Evolutionary conservation across 2,113 vertebrate species (phyloP).

Genomic region (Bubo scandiacus): DNA sequence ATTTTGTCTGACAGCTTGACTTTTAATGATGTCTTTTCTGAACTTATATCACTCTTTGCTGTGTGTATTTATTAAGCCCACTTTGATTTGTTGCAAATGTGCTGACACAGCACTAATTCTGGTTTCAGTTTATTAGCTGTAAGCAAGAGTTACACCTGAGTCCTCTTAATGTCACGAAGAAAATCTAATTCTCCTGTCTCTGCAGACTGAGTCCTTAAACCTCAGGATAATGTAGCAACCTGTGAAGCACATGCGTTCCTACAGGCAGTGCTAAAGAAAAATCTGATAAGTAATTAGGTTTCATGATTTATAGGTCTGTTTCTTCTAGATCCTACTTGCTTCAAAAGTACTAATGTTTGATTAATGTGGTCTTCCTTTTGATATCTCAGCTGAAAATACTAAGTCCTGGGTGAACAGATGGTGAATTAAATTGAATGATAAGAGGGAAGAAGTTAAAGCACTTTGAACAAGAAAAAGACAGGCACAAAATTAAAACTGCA

Average conservation of each 20-base stretch:
- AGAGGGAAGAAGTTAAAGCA: conserved; percentile 20
- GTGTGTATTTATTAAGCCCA: background rate
- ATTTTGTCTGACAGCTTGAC: background rate
- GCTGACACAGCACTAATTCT: background rate
- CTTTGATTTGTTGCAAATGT: background rate
- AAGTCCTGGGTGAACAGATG: conserved; percentile 52
- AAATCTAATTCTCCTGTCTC: background rate
- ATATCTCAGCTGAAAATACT: conserved; percentile 61
- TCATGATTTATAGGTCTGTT: conserved; percentile 52
- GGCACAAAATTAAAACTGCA: background rate
- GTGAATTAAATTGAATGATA: conserved; percentile 51
- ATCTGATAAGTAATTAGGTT: conserved; percentile 11
- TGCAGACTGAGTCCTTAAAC: background rate
- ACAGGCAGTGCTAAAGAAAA: background rate
- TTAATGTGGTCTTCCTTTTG: conserved; percentile 58
- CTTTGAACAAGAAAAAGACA: conserved; percentile 28
- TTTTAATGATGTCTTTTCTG: background rate
- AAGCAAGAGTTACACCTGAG: background rate
- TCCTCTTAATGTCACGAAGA: background rate
- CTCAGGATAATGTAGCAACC: background rate
- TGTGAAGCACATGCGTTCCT: background rate
- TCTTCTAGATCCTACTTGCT: conserved; percentile 33
- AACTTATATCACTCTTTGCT: background rate
- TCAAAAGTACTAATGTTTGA: conserved; percentile 57
- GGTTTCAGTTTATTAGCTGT: background rate